Evolutionary conservation across 1,140 invertebrate species (phyloP).

Genomic region (Diorhabda carinulata): DNA sequence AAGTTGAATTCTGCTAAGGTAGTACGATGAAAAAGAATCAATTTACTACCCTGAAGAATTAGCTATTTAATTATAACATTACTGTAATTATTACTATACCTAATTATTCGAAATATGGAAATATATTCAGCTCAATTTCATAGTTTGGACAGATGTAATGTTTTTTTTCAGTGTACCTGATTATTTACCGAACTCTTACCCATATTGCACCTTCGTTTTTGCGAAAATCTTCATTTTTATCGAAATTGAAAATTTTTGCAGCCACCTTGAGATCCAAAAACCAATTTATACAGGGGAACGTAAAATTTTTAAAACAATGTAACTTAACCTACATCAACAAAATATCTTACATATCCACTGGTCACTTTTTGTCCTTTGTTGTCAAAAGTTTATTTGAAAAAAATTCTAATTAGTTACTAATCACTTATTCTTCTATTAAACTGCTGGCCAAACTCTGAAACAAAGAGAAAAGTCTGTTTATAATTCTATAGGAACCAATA

Average conservation of each 20-base stretch:
- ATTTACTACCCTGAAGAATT: too few species aligned
- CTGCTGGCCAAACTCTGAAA: slow-evolving; percentile 60
- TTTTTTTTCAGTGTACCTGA: too few species aligned
- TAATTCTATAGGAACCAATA: too few species aligned
- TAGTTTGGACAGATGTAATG: too few species aligned
- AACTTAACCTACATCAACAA: slow-evolving; percentile 32
- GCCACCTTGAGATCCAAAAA: slow-evolving; percentile 25
- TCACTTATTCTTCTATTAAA: slow-evolving; percentile 50
- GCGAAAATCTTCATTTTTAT: not conserved
- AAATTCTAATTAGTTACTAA: slow-evolving; percentile 39
- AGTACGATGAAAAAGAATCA: too few species aligned
- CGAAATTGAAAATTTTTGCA: not conserved
- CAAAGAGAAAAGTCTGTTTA: slow-evolving; percentile 35
- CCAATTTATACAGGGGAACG: slow-evolving; percentile 26
- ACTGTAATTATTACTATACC: too few species aligned
- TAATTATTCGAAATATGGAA: too few species aligned
- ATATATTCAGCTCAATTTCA: too few species aligned
- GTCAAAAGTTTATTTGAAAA: slow-evolving; percentile 24
- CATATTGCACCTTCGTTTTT: slow-evolving; percentile 2
- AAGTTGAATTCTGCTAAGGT: too few species aligned
- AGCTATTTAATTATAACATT: too few species aligned
- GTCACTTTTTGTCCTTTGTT: slow-evolving; percentile 35
- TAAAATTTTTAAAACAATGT: slow-evolving; percentile 22
- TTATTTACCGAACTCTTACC: too few species aligned
- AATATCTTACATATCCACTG: slow-evolving; percentile 39